These are phyloP conservation scores for Propithecus perrieri DNA, from an alignment of 2,797 vertebrate genomes.

Conservation along the genomic window DNA sequence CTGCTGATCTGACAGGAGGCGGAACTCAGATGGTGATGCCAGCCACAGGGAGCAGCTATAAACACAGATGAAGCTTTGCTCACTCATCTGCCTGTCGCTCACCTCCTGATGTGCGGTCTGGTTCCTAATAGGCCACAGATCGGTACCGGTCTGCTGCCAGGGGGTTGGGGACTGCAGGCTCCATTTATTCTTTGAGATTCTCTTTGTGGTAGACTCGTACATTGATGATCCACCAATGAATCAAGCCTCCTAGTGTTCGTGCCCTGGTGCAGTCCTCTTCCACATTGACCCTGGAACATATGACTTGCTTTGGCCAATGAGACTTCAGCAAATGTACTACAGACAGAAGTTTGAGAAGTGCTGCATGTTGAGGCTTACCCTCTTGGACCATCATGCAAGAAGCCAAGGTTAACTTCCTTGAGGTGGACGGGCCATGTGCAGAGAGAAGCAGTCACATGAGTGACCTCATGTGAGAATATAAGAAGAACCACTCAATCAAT, in stretches of 20 bases:
- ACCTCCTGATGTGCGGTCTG: no score
- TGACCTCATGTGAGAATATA: not conserved
- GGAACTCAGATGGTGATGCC: no score
- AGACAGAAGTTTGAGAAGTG: not conserved
- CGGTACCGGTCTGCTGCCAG: fast-evolving
- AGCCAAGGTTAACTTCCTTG: not conserved
- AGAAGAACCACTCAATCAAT: not conserved
- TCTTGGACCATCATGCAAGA: not conserved
- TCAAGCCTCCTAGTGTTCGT: not conserved
- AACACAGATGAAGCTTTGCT: no score
- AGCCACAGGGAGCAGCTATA: no score
- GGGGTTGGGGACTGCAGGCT: no score
- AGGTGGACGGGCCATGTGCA: not conserved
- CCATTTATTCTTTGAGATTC: not conserved
- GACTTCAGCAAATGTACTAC: not conserved
- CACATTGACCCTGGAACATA: not conserved
- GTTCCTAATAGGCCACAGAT: no score
- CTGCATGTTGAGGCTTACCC: not conserved
- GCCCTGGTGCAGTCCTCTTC: not conserved
- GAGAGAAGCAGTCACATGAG: not conserved
- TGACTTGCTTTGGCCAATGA: not conserved
- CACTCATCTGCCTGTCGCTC: no score
- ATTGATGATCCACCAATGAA: not conserved
- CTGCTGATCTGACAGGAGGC: no score
- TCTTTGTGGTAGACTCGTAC: not conserved